phyloP scores from a whole-genome alignment of 2,888 invertebrate species.

The Heliconius erato region DNA sequence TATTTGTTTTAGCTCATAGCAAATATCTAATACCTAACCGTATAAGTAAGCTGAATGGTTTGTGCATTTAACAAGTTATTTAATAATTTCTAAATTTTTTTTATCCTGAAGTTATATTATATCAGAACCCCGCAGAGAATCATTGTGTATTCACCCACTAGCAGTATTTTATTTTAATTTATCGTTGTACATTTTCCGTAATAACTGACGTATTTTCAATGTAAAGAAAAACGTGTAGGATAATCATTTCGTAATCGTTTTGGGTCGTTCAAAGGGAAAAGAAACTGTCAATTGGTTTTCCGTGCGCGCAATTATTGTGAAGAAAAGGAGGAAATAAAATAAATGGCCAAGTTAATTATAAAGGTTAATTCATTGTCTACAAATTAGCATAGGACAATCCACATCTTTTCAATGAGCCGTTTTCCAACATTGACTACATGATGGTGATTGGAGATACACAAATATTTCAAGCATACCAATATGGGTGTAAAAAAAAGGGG shows the following conservation, averaged over 20 bases:
- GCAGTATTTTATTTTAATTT: background rate
- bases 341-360: background rate
- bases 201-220: background rate
- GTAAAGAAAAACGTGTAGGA: slow-evolving; percentile 4
- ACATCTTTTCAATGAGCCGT: background rate
- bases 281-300: slow-evolving; percentile 6
- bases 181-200: slow-evolving; percentile 3
- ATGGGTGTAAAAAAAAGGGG: background rate
- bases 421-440: background rate
- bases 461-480: background rate
- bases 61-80: background rate
- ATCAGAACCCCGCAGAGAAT: background rate
- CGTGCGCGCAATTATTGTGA: background rate
- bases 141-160: slow-evolving; percentile 1
- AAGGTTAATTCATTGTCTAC: background rate
- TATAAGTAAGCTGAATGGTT: background rate
- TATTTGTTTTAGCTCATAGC: no score
- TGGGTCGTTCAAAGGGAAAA: background rate
- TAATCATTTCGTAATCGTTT: background rate
- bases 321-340: slow-evolving; percentile 15
- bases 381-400: background rate
- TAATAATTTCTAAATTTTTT: background rate
- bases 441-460: background rate
- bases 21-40: no score
- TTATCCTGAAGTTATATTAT: background rate